phyloP scores from a whole-genome alignment of 1,140 invertebrate genomes.

The Gonioctena quinquepunctata region DNA sequence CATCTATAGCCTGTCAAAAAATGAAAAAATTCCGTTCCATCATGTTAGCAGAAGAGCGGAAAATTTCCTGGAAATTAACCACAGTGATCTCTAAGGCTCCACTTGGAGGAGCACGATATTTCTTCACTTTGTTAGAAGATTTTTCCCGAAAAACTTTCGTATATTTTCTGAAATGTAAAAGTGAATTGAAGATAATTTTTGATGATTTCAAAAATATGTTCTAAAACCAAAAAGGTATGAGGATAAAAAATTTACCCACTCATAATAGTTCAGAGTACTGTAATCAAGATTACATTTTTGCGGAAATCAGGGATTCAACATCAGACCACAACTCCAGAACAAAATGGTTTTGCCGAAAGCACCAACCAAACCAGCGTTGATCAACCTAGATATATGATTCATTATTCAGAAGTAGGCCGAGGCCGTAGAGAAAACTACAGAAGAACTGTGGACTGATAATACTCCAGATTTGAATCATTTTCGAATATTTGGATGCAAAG shows the following conservation, averaged over 20 bases:
- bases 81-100: constrained; percentile 4
- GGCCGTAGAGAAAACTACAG: no score
- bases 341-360: constrained; percentile 55
- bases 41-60: not conserved
- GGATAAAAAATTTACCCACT: no score
- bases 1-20: constrained; percentile 43
- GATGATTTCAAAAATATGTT: constrained; percentile 42
- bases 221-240: constrained; percentile 35
- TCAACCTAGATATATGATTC: constrained; percentile 54
- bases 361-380: constrained; percentile 53
- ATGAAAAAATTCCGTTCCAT: no score
- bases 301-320: no score
- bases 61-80: no score
- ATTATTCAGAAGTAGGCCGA: constrained; percentile 56
- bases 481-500: no score
- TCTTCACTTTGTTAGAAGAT: constrained; percentile 49
- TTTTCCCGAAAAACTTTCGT: no score
- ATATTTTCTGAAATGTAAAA: constrained; percentile 45
- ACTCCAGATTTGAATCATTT: no score
- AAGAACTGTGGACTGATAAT: no score
- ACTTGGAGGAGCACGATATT: constrained; percentile 32
- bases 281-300: constrained; percentile 35
- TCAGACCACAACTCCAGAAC: constrained; percentile 41
- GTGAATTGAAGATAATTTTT: no score
- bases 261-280: no score